Evolutionary conservation across 35 echinoderm and acorn worm species (phyloP), one percentile per base, ranked within the genome.

Genomic region (Heliocidaris erythrogramma): DNA sequence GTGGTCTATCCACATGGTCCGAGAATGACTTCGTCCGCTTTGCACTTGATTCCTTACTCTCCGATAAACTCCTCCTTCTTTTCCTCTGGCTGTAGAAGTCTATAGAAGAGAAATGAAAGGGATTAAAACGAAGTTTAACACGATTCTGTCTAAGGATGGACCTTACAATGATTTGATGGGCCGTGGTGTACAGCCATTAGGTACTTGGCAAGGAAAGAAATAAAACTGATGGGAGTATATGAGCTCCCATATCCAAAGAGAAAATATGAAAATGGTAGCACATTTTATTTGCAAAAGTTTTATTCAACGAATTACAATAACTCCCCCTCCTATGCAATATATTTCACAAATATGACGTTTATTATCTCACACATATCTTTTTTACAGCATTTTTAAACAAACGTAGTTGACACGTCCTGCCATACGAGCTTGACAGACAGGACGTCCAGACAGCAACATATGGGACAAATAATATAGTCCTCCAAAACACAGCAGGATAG

Each of bases 41-140:
- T 32, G 87, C 31, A 32, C 31, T 16, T 9, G 30, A 47, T 13
- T 16, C 47, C 31, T 84, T 29, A 29, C 69, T 84, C 69, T 89
- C 87, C 2, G 87, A 89, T 32, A 24, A 47, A 48, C 87, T 89
- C 42, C 87, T 89, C 31, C 87, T 31, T 48, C 87, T 89, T 89
- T 89, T 89, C 18, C 87, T 13, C 5, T 89, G 87, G 31, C 14
- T 48, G 47, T 47, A 89, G 87, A 47, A 89, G 14, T 89, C 87
- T 89, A 31, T 35, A 47, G 65, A 56, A 10, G 17, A 78, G 17
- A 78, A 7, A 27, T 2, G 27, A 78, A 78, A 78, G 27, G 59
- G 21, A n/a, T n/a, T 78, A 7, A 5, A n/a, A n/a, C n/a, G n/a
- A 42, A 42, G 35, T 42, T 42, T 42, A 42, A 42, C 35, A 42